phyloP scores from a whole-genome alignment of 2,888 invertebrate genomes.

The Crematogaster levior region DNA sequence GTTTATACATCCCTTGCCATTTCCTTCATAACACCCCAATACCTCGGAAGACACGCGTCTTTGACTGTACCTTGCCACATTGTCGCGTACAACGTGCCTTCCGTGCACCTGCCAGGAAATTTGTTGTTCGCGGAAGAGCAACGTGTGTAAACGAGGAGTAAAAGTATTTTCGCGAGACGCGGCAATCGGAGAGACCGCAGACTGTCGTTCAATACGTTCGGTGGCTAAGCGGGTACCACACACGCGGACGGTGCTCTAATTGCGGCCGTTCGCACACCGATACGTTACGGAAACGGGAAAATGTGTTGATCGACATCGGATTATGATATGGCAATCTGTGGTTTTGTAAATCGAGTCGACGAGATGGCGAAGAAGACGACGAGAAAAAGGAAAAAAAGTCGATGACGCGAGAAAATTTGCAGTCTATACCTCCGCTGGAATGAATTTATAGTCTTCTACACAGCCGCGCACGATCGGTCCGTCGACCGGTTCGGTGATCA shows the following conservation, averaged over 20 bases:
- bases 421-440: conserved; percentile 25
- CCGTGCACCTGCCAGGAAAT: conserved; percentile 47
- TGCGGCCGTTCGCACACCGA: conserved; percentile 9
- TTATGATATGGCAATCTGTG: not conserved
- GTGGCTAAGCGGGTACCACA: not conserved
- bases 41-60: conserved; percentile 10
- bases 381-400: not conserved
- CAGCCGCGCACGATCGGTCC: conserved; percentile 16
- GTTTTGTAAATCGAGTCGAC: not conserved
- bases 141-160: conserved; percentile 3
- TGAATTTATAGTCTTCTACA: conserved; percentile 34
- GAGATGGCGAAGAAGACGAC: not conserved
- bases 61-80: conserved; percentile 44
- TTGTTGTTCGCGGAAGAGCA: conserved; percentile 26
- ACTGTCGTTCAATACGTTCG: conserved; percentile 16
- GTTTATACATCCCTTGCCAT: not conserved
- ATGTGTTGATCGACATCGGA: not conserved
- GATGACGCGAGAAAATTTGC: conserved; percentile 1
- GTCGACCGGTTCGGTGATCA: conserved; percentile 33
- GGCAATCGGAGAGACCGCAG: not conserved
- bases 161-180: conserved; percentile 19
- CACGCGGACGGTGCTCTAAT: not conserved
- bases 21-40: conserved; percentile 19
- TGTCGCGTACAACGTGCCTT: conserved; percentile 34
- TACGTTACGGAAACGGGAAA: not conserved